phyloP scores from a whole-genome alignment of 2,113 vertebrate species.

The Grammomys surdaster region DNA sequence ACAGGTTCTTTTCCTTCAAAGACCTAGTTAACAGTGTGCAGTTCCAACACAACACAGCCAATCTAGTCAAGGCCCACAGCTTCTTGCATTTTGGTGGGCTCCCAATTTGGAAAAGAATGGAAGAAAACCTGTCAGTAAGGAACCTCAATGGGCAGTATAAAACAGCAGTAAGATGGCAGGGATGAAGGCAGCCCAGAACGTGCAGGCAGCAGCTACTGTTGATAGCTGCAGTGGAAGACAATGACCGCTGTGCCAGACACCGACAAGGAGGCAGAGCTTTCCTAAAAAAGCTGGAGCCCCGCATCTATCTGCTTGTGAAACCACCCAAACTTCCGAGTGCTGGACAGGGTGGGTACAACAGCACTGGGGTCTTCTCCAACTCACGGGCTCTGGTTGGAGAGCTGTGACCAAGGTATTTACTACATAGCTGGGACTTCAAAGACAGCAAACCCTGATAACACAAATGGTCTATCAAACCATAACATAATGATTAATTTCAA shows the following conservation, averaged over 20 bases:
- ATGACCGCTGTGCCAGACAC: rapidly evolving
- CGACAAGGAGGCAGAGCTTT: background rate
- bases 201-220: no score
- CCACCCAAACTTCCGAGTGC: background rate
- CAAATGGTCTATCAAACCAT: background rate
- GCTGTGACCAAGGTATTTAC: background rate
- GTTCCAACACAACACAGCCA: background rate
- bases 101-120: background rate
- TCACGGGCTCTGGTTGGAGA: background rate
- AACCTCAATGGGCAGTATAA: background rate
- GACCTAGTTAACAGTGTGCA: background rate
- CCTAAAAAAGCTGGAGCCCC: background rate
- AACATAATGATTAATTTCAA: background rate
- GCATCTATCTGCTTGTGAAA: background rate
- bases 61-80: background rate
- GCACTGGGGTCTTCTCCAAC: background rate
- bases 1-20: background rate
- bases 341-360: background rate
- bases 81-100: background rate
- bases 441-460: background rate
- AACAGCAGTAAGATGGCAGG: background rate
- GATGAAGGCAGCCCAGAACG: background rate
- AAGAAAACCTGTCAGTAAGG: background rate
- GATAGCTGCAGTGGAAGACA: no score
- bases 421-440: background rate